Evolutionary conservation across 2,113 vertebrate species (phyloP), one percentile per base, ranked within the genome.

Genomic region (Phalacrocorax aristotelis): DNA sequence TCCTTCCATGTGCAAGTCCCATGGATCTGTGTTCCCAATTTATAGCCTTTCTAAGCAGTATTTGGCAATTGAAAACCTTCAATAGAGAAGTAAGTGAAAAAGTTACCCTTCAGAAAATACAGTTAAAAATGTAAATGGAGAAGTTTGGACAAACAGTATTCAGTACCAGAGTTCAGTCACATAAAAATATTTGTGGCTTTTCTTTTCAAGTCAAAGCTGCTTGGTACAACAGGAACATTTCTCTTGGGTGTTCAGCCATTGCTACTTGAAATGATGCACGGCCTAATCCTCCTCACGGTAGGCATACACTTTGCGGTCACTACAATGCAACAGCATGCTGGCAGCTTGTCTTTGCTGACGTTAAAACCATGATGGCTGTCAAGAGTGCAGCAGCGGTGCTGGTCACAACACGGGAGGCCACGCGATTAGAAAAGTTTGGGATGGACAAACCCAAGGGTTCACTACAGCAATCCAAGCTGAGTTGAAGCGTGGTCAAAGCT

Each of bases 401-500:
- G 52, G 49, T 11, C 48, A 34, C 81, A 46, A 3, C 2, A 6
- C 1, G 9, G 38, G 69, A 92, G 25, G 25, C 18, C 34, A 5
- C 22, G 13, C 0, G 1, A 23, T 18, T 19, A 21, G 34, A 13
- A 13, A 58, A 34, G n/a, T 4, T 36, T 3, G 19, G 51, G 48
- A 40, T 6, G 83, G 55, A 61, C 54, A 74, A 26, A 64, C 44
- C 22, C n/a, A 22, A 54, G 38, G 52, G 44, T 18, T 68, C 77
- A 22, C 27, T 7, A 6, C 16, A 89, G 76, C 54, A 46, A 17
- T 16, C 17, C 25, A 38, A 71, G 44, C 32, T 29, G 32, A 46
- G 32, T 0, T 83, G 52, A 75, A n/a, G n/a, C 54, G 19, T 1
- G 5, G 30, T 11, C 5, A 21, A 36, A 68, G 66, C 0, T 1